A percentile compares a stretch with the other conserved stretches of the same genome.
phyloP scores from a whole-genome alignment of 1,140 invertebrate genomes.

The Macrobrachium nipponense region DNA sequence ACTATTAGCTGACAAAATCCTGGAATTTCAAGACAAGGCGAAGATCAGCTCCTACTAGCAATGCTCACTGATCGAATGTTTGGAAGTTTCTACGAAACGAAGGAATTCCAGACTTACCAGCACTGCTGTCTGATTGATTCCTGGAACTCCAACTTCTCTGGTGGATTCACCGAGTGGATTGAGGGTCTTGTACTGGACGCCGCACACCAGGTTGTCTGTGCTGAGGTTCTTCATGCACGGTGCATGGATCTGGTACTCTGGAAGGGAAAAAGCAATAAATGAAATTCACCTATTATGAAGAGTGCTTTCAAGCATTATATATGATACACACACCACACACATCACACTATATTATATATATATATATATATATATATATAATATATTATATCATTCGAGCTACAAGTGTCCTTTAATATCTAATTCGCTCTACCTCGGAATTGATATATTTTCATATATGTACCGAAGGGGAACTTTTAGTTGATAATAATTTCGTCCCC shows the following conservation, averaged over 20 bases:
- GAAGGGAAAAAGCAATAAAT: not conserved
- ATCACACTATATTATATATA: too few relatives aligned
- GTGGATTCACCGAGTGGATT: slow-evolving; percentile 43
- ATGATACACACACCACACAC: too few relatives aligned
- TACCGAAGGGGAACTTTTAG: too few relatives aligned
- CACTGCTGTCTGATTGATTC: slow-evolving; percentile 54
- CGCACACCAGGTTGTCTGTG: slow-evolving; percentile 47
- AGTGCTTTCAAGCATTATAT: too few relatives aligned
- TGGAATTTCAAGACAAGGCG: too few relatives aligned
- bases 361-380: too few relatives aligned
- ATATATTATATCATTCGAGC: too few relatives aligned
- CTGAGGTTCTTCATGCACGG: slow-evolving; percentile 52
- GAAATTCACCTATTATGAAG: not conserved
- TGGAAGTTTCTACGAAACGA: not conserved
- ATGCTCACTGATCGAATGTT: not conserved
- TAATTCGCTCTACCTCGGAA: too few relatives aligned
- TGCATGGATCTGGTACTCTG: slow-evolving; percentile 46
- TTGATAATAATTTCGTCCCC: too few relatives aligned
- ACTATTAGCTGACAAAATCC: too few relatives aligned
- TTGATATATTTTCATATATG: too few relatives aligned
- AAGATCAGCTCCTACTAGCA: not conserved
- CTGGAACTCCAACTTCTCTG: slow-evolving; percentile 47
- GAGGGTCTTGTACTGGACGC: slow-evolving; percentile 46
- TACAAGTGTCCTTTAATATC: too few relatives aligned
- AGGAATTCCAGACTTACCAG: slow-evolving; percentile 31